These are phyloP conservation scores for Athene noctua DNA, from an alignment of 2,113 vertebrate genomes.

Conservation along the genomic window DNA sequence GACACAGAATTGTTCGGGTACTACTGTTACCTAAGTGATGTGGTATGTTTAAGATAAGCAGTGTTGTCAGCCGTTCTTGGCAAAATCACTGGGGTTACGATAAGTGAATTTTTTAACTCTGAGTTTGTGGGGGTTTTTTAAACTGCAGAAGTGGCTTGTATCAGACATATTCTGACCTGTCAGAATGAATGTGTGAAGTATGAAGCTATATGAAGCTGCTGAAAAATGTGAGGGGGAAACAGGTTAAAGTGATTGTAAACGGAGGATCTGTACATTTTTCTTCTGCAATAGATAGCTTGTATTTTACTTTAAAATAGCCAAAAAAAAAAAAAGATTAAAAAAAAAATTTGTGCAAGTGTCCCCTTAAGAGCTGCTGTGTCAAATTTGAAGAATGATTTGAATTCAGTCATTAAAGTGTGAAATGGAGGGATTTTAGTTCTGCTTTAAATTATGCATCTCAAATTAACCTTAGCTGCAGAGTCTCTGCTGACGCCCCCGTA, in stretches of 20 bases:
- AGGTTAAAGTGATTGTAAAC: not conserved
- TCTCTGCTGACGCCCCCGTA: conserved; percentile 50
- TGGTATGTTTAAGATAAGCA: conserved; percentile 29
- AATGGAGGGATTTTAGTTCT: conserved; percentile 54
- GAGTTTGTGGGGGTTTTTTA: not conserved
- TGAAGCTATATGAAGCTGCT: not conserved
- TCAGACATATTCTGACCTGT: not conserved
- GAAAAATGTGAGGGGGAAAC: not conserved
- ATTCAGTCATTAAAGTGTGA: conserved; percentile 57
- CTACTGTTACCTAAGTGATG: conserved; percentile 11
- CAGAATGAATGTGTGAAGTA: not conserved
- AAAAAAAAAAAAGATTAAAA: not conserved
- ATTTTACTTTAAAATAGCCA: not conserved
- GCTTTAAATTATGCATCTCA: conserved; percentile 55
- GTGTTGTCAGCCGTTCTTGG: conserved; percentile 17
- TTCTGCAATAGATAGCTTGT: not conserved
- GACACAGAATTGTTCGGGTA: not conserved
- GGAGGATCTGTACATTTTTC: not conserved
- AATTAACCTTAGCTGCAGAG: conserved; percentile 60
- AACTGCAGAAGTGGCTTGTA: not conserved
- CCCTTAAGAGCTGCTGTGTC: conserved; percentile 48
- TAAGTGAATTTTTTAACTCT: conserved; percentile 8
- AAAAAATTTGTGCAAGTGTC: not conserved
- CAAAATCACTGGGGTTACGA: not conserved
- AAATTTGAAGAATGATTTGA: conserved; percentile 56